phyloP scores from a whole-genome alignment of 92 coral and sea anemone species.

The Epizoanthus illoricatus region DNA sequence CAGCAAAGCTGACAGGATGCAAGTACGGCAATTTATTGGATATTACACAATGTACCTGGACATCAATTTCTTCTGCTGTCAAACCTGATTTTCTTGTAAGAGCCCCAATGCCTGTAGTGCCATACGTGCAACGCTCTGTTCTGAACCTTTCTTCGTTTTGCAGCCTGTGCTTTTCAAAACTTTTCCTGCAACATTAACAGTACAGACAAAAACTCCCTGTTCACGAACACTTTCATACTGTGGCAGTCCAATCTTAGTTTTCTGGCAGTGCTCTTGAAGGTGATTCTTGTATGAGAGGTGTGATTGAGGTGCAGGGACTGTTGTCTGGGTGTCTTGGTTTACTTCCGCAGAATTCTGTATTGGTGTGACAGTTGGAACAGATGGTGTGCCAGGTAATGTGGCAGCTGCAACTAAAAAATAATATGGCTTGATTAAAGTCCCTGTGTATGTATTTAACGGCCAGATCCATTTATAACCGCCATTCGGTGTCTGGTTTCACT shows the following conservation, averaged over 20 bases:
- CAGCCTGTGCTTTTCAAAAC: slow-evolving; percentile 72
- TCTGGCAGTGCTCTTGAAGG: slow-evolving; percentile 91
- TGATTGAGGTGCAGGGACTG: slow-evolving; percentile 5
- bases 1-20: too few species aligned
- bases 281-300: slow-evolving; percentile 81
- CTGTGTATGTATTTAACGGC: background rate
- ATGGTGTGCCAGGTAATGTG: background rate
- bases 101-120: slow-evolving; percentile 82
- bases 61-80: background rate
- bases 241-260: slow-evolving; percentile 67
- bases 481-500: too few species aligned
- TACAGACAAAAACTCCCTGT: slow-evolving; percentile 66
- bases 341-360: slow-evolving; percentile 1
- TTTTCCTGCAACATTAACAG: slow-evolving; percentile 67
- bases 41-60: too few species aligned
- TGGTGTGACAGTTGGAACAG: slow-evolving; percentile 22
- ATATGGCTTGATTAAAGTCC: too few species aligned
- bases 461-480: background rate
- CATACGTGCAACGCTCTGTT: slow-evolving; percentile 89
- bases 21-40: too few species aligned
- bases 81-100: slow-evolving; percentile 32
- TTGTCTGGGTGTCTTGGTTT: slow-evolving; percentile 2
- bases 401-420: background rate
- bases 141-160: slow-evolving; percentile 91
- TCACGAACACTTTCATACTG: slow-evolving; percentile 60